Base-by-base conservation (phyloP, 2,888 invertebrate species). In the Agrochola lychnidis region DNA sequence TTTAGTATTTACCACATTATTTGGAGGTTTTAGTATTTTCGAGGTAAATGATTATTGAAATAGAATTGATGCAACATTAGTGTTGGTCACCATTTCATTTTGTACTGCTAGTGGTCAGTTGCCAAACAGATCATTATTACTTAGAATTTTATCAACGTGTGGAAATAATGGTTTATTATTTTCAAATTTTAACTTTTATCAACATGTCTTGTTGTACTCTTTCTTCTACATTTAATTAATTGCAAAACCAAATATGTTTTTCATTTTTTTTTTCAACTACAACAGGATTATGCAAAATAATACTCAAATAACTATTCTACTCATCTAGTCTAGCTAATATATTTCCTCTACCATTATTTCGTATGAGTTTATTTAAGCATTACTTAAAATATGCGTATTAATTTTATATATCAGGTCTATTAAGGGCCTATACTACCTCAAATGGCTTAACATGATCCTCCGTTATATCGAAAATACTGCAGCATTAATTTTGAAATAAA, bases 301-400 rank as follows among this genome's bases (percentile, higher is more conserved):
- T 83, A 70, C 48, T 79, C 30, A 40, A 56, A 61, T 56, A 61
- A 67, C 25, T 82, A 69, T 53, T 51, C 67, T 85, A 83, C 36
- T 56, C 51, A 63, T 12, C 78, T 73, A 77, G 36, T 59, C 40
- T 69, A 76, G 63, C 63, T 53, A 78, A 69, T 61, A 10, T 51
- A 30, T 45, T 61, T 59, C 36, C 63, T 30, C 76, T 66, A 81
- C 22, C 51, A 68, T 51, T 67, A 76, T 64, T 48, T 61, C 12
- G 19, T 64, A 57, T 14, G 36, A 51, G 30, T 71, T 62, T 53
- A 67, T 68, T 81, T 30, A 68, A 77, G 64, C 59, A 56, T 67
- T 69, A 51, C 25, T 59, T 59, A 64, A 19, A 63, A 59, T 25
- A 69, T 56, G 62, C 53, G 30, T 61, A 42, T 67, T 72, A 45